Base-by-base conservation (phyloP, 2,888 invertebrate species). In the Callimorpha dominula region DNA sequence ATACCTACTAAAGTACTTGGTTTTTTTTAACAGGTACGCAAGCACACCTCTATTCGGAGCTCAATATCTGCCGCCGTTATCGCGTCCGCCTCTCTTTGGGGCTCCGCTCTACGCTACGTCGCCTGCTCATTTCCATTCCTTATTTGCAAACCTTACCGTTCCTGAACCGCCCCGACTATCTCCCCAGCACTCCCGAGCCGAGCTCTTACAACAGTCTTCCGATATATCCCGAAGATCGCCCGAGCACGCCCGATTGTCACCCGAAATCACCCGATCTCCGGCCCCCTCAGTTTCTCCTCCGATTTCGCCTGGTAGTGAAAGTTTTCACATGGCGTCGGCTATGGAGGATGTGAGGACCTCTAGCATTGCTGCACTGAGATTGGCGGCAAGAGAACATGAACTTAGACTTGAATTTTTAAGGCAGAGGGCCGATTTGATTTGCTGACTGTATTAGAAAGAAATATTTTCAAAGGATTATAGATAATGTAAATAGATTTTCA, bases 371-470 rank as follows among this genome's bases (percentile, higher is more conserved):
- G 97, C 98, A 0, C 94, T 99, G 74, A 96, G 99, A 82, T 93
- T 98, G 68, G 98, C 98, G 85, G 99, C 99, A 0, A 96, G 99
- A 54, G 99, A 99, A 89, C 98, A 99, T 91, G 98, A 99, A 91
- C 93, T 98, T 65, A 97, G 98, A 90, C 95, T 98, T 84, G 98
- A 98, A 91, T 96, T 98, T 95, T 92, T 98, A 80, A 96, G 98
- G 69, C 98, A 98, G 87, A 97, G 97, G 89, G 93, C 95, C 49
- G 94, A 95, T 85, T 85, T 95, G 79, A 95, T 95, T 78, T 95
- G 95, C 88, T 94, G 84, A 92, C 80, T 75, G 17, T 71, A 60
- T 42, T 60, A 49, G 62, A 63, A 50, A 43, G n/a, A 63, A 46
- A 31, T 31, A 1, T 60, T 31, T 6, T 14, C 60, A 60, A 60